Evolutionary conservation across 2,113 vertebrate species (phyloP).

Genomic region (Aphelocoma coerulescens): DNA sequence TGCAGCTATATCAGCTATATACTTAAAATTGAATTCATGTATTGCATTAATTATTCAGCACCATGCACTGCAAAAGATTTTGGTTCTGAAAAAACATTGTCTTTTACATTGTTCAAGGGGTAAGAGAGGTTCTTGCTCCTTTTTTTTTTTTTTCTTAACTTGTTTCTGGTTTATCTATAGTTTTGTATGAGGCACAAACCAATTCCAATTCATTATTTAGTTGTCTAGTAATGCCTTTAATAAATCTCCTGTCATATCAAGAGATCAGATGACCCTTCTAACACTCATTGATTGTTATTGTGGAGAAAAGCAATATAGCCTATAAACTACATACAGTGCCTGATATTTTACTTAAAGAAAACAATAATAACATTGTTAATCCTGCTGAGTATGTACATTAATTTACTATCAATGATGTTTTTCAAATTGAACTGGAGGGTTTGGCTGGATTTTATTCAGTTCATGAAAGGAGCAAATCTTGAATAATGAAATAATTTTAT

Average conservation of each 20-base stretch:
- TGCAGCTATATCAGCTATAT: background rate
- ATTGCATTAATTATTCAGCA: background rate
- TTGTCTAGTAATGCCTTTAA: background rate
- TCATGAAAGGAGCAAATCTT: background rate
- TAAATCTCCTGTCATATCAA: background rate
- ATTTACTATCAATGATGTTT: background rate
- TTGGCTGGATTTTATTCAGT: background rate
- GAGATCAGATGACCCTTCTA: background rate
- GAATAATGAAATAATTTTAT: background rate
- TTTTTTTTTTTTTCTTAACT: background rate
- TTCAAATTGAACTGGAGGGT: background rate
- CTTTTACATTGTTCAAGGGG: background rate
- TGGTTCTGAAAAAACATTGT: background rate
- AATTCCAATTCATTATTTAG: background rate
- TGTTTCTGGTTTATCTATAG: background rate
- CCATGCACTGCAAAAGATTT: background rate
- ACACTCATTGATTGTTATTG: background rate
- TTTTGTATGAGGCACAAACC: background rate
- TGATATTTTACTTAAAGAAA: background rate
- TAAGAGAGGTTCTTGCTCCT: rapidly evolving
- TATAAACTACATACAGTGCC: background rate
- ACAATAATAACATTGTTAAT: background rate
- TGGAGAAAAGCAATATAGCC: background rate
- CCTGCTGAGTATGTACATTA: background rate
- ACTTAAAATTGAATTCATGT: background rate